Percentiles rank a stretch among this genome's conserved stretches.
Conservation (phyloP, 2,113 vertebrate genomes). For the Macheiramphus alcinus region DNA sequence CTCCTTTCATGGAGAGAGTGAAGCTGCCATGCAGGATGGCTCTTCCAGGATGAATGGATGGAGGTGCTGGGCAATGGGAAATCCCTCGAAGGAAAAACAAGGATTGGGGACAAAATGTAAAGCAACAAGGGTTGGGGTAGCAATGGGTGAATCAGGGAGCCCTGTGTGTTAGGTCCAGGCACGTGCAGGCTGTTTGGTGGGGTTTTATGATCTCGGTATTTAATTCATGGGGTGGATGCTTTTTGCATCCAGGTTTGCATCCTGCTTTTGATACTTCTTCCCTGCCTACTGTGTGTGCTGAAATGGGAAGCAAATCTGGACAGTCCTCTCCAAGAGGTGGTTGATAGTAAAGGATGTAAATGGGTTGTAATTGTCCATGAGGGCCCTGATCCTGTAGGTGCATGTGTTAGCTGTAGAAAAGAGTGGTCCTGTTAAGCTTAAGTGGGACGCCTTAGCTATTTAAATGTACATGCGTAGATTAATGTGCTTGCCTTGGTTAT, state of each 20-base stretch:
- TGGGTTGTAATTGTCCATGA: not conserved
- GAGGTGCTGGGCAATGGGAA: not conserved
- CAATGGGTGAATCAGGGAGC: not conserved
- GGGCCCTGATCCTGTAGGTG: not conserved
- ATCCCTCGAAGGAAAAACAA: not conserved
- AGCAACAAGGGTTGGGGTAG: not conserved
- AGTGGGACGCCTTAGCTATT: not conserved
- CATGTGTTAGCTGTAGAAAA: not conserved
- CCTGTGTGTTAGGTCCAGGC: not conserved
- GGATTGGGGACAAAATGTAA: not conserved
- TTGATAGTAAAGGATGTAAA: not conserved
- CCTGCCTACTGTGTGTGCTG: not conserved
- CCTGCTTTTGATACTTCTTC: not conserved
- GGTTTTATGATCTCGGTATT: not conserved
- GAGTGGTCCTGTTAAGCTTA: rapidly evolving
- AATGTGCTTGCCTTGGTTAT: not conserved
- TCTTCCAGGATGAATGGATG: not conserved
- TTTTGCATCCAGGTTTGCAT: not conserved
- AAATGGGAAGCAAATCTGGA: not conserved
- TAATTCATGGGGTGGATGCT: not conserved
- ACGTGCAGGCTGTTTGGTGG: not conserved
- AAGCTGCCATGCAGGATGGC: rapidly evolving
- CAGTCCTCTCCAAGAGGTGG: not conserved
- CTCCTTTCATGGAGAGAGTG: not conserved
- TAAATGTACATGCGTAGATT: rapidly evolving